Percentiles rank a stretch among this genome's conserved stretches.
Evolutionary conservation across 2,888 invertebrate species (phyloP).

Genomic region (Brachypalpus laphriformis): DNA sequence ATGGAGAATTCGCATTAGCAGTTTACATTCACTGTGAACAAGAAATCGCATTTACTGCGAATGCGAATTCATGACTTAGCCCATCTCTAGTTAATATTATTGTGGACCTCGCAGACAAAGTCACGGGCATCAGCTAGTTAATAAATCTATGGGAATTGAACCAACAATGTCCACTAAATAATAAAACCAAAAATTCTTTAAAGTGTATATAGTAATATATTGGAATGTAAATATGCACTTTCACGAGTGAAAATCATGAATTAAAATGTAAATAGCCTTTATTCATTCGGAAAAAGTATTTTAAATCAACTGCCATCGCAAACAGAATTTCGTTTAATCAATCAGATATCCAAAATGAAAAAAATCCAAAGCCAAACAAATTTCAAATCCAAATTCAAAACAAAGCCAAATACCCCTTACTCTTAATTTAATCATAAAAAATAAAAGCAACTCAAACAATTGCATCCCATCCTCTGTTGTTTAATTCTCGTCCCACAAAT

Average conservation of each 20-base stretch:
- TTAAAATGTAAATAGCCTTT: slow-evolving; percentile 14
- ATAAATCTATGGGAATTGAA: no score
- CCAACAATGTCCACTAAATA: no score
- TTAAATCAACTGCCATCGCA: slow-evolving; percentile 49
- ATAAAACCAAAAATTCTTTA: no score
- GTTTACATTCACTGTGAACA: no score
- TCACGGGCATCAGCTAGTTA: no score
- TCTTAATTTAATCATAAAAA: slow-evolving; percentile 29
- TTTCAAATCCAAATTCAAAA: slow-evolving; percentile 38
- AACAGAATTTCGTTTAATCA: slow-evolving; percentile 55
- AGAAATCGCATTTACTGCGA: no score
- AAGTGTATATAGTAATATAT: no score
- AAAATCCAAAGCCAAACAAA: background rate
- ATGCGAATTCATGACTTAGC: no score
- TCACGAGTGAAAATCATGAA: background rate
- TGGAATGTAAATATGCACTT: no score
- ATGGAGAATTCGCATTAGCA: no score
- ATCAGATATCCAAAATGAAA: slow-evolving; percentile 16
- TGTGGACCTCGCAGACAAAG: no score
- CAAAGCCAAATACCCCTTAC: background rate
- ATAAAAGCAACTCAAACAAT: background rate
- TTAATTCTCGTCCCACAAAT: slow-evolving; percentile 58
- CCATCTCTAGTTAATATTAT: no score
- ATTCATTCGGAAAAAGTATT: background rate
- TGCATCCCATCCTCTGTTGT: background rate